A percentile compares a stretch with the other conserved stretches of the same genome.
Evolutionary conservation across 2,797 vertebrate genomes (phyloP).

Genomic region (Myotis findleyi): DNA sequence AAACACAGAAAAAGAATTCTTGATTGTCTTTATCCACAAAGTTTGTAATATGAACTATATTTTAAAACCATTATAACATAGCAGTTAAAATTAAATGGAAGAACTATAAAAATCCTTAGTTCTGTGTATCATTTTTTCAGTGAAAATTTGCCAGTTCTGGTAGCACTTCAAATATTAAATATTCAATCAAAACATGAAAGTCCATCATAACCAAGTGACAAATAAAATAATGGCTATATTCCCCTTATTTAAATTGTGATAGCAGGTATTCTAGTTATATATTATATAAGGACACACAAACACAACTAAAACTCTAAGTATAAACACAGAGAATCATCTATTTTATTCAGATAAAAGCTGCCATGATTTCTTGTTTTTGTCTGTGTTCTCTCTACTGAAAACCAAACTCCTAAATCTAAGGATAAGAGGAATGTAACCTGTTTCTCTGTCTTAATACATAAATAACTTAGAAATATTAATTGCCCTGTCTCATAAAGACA

Average conservation of each 20-base stretch:
- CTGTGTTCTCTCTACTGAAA: not conserved
- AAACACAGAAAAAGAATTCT: constrained; percentile 9
- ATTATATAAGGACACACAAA: not conserved
- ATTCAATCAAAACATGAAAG: constrained; percentile 37
- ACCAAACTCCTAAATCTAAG: constrained; percentile 20
- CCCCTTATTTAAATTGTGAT: not conserved
- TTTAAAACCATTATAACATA: constrained; percentile 10
- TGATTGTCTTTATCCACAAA: constrained; percentile 30
- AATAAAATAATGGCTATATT: constrained; percentile 29
- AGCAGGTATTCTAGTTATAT: not conserved
- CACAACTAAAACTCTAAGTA: not conserved
- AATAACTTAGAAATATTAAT: constrained; percentile 29
- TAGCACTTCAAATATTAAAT: not conserved
- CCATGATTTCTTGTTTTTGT: not conserved
- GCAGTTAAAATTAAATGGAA: constrained; percentile 42
- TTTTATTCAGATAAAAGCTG: not conserved
- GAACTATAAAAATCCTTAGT: constrained; percentile 12
- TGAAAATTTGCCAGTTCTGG: constrained; percentile 15
- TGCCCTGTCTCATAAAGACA: not conserved
- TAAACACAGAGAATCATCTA: not conserved
- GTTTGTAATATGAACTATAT: not conserved
- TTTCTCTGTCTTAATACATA: not conserved
- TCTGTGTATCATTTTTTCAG: constrained; percentile 22
- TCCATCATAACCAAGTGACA: not conserved
- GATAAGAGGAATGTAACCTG: not conserved